These are phyloP conservation scores for Gobiocypris rarus DNA, from an alignment of 2,113 vertebrate genomes.

Conservation along the genomic window DNA sequence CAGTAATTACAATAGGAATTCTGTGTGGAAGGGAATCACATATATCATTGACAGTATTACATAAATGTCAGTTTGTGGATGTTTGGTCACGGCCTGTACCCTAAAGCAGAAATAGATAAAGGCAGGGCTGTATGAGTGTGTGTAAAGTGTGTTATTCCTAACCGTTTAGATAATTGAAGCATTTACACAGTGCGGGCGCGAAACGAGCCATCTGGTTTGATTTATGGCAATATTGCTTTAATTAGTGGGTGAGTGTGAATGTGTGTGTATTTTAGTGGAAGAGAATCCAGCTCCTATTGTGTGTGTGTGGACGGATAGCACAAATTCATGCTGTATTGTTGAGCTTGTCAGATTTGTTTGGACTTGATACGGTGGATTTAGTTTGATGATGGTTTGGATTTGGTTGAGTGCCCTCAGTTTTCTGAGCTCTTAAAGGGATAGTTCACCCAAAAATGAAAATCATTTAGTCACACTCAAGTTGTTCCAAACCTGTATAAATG, in stretches of 20 bases:
- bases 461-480: too few relatives aligned
- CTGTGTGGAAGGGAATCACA: background rate
- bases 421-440: background rate
- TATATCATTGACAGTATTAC: background rate
- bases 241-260: slow-evolving; percentile 48
- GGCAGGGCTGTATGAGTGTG: background rate
- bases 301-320: slow-evolving; percentile 11
- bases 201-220: slow-evolving; percentile 56
- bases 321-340: slow-evolving; percentile 6
- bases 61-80: background rate
- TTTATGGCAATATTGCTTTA: slow-evolving; percentile 56
- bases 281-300: background rate
- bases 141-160: slow-evolving; percentile 54
- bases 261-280: slow-evolving; percentile 4
- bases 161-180: slow-evolving; percentile 62
- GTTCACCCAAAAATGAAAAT: too few relatives aligned
- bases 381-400: slow-evolving; percentile 5
- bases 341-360: background rate
- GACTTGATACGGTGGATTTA: background rate
- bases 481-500: too few relatives aligned
- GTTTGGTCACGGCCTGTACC: background rate
- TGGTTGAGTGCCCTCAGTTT: background rate
- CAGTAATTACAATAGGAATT: background rate
- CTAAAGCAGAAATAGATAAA: background rate
- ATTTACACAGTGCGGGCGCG: slow-evolving; percentile 42